These are phyloP conservation scores for Mesorhabditis spiculigera DNA, from an alignment of 2,888 invertebrate species.

Conservation along the genomic window DNA sequence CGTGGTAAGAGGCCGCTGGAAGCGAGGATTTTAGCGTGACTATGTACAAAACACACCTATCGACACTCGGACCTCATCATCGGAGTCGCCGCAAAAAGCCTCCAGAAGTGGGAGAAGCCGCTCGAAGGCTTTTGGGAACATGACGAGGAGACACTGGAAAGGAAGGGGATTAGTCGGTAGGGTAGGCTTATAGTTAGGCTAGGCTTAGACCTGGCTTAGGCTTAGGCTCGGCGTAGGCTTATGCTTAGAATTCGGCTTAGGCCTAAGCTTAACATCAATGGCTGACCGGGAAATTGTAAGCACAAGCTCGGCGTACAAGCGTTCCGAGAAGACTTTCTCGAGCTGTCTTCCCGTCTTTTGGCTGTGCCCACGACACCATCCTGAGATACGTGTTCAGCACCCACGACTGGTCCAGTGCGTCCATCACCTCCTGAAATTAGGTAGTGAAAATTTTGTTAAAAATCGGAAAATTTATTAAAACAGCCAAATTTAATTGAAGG, in stretches of 20 bases:
- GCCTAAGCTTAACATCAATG: neutral
- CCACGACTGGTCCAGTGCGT: constrained; percentile 38
- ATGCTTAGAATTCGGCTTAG: neutral
- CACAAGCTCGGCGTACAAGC: constrained; percentile 39
- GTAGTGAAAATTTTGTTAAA: neutral
- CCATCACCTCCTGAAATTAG: constrained; percentile 26
- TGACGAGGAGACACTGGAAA: constrained; percentile 34
- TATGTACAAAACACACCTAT: constrained; percentile 16
- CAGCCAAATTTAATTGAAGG: too few species aligned
- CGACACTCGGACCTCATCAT: constrained; percentile 50
- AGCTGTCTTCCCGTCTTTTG: neutral
- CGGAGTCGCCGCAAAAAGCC: constrained; percentile 48
- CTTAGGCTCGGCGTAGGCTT: neutral
- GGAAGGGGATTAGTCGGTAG: neutral
- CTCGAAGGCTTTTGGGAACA: constrained; percentile 61
- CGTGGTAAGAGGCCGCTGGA: constrained; percentile 50
- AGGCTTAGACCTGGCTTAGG: too few species aligned
- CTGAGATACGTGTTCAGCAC: constrained; percentile 36
- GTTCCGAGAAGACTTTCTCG: constrained; percentile 8
- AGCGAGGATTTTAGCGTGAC: neutral
- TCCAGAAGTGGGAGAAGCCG: constrained; percentile 62
- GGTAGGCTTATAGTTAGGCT: too few species aligned
- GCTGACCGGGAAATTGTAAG: constrained; percentile 53
- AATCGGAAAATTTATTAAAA: neutral
- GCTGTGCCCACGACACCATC: constrained; percentile 18